Base-by-base conservation (phyloP, 2,888 invertebrate genomes). In the Ctenicera cuprea region DNA sequence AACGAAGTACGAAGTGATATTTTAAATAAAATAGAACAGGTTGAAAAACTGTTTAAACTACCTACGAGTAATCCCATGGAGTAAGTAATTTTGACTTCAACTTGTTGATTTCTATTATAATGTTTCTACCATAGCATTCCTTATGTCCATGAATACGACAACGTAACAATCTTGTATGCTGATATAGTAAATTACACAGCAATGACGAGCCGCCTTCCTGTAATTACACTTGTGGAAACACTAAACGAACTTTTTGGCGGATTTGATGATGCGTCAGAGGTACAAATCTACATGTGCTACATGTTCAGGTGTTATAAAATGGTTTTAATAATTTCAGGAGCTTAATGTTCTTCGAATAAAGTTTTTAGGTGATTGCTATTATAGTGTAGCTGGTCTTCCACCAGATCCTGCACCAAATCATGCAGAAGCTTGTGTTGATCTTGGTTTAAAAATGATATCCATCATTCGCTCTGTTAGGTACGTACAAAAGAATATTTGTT, bases 181-280 rank as follows among this genome's bases (percentile, higher is more conserved):
- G 97, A 97, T 85, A 96, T 97, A 54, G 97, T 97, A 0, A 97
- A 97, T 87, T 97, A 96, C 83, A 97, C 97, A 0, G 92, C 93
- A 80, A 90, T 96, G 87, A 97, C 97, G 0, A 94, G 94, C 0
- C 93, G 94, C 0, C 86, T 97, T 66, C 92, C 94, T 0, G 94
- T 96, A 0, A 91, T 93, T 83, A 92, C 94, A 76, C 90, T 97
- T 79, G 95, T 97, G 1, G 95, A 95, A 83, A 94, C 96, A 0
- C 87, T 97, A 14, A 97, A 97, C 82, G 96, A 97, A 84, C 89
- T 97, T 0, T 97, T 97, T 85, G 96, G 96, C 4, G 91, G 94
- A 84, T 97, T 97, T 83, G 97, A 97, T 86, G 95, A 95, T 78
- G 94, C 95, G 38, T 97, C 97, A 16, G 94, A 94, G 89, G 95